Evolutionary conservation across 2,113 vertebrate species (phyloP), one percentile per base, ranked within the genome.

Genomic region (Ellobius talpinus): DNA sequence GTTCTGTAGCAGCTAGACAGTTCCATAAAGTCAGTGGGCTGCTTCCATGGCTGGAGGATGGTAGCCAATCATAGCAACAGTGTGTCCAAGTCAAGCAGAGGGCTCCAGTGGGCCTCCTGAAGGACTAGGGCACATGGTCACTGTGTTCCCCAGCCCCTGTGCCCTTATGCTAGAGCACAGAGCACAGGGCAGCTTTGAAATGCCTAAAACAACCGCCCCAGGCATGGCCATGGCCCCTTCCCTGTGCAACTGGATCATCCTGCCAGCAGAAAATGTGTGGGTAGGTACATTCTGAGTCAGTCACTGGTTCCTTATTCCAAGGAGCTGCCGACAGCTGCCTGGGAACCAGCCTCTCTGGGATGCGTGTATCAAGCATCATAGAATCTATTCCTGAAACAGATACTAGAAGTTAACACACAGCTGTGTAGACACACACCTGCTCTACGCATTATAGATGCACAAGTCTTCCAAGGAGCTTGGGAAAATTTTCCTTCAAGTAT

Each of bases 21-120:
- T 66, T 82, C 31, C 84, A 17, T 23, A 8, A 8, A 70, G 42
- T 42, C 50, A 9, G 76, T 14, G 33, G 65, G 70, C 55, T 26
- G 52, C 82, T 33, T 42, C 16, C 14, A 24, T 0, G 8, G 73
- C 14, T 23, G 9, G 47, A 68, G 42, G 19, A 1, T 0, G 4
- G 4, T 16, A 0, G 0, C 17, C 1, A 7, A 9, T 45, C 39
- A 12, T 3, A 21, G 13, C 24, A 12, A 10, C 24, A 8, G 47
- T 0, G 0, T 4, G 10, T 6, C 33, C 8, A 36, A n/a, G 23
- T 31, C 13, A 6, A 7, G 33, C 29, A 33, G 47, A 4, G 86
- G 7, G 23, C 36, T 73, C 7, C 0, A 5, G 31, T 0, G 39
- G 36, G 3, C 26, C 19, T 2, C 65, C 58, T 16, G 50, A 12